A percentile compares a stretch with the other conserved stretches of the same genome.
Evolutionary conservation across 2,113 vertebrate species (phyloP).

Genomic region (Cepphus grylle): DNA sequence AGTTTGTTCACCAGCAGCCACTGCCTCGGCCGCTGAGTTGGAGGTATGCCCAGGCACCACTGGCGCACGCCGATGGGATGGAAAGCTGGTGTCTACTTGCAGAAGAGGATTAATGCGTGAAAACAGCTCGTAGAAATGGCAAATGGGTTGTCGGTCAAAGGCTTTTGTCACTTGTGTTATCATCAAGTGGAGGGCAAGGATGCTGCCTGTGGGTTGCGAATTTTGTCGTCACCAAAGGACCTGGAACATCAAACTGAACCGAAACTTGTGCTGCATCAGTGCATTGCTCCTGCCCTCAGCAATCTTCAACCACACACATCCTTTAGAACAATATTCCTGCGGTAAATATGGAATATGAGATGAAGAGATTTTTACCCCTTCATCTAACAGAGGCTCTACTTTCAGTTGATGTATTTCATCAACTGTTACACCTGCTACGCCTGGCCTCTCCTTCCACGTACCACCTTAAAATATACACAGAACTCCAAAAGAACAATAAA

Average conservation of each 20-base stretch:
- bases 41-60: fast-evolving
- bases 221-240: not conserved
- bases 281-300: not conserved
- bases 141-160: not conserved
- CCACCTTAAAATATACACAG: not conserved
- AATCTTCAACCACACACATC: not conserved
- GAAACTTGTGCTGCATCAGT: not conserved
- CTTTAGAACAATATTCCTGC: not conserved
- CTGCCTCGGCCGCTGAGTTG: not conserved
- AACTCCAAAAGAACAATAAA: not conserved
- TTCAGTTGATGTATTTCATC: not conserved
- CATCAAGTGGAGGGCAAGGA: not conserved
- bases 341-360: not conserved
- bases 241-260: not conserved
- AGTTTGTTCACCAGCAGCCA: not conserved
- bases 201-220: not conserved
- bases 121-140: not conserved
- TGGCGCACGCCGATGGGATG: no score
- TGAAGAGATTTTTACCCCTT: not conserved
- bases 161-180: not conserved
- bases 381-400: not conserved
- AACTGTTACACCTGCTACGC: not conserved
- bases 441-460: not conserved
- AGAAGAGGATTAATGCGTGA: not conserved
- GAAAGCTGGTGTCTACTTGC: not conserved